A percentile compares a stretch with the other conserved stretches of the same genome.
Conservation (phyloP, 1,140 invertebrate genomes). For the Pollicipes pollicipes region DNA sequence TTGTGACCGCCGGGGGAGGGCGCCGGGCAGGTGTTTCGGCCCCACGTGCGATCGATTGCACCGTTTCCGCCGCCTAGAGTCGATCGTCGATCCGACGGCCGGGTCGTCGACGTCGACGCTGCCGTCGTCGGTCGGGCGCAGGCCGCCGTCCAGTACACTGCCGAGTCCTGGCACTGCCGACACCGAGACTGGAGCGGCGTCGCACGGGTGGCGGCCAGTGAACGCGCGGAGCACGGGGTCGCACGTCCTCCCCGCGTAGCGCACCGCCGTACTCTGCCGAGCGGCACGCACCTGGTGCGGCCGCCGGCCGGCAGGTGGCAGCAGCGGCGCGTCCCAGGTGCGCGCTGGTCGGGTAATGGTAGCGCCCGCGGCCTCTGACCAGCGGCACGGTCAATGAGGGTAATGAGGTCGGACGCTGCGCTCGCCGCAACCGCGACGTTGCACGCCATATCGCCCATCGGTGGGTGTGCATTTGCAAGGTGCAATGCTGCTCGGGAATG, state of each 20-base stretch:
- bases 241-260: not conserved
- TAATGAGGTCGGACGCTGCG: no score
- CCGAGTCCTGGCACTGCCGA: not conserved
- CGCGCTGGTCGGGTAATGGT: not conserved
- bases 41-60: not conserved
- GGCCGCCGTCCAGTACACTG: not conserved
- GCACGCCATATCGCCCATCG: no score
- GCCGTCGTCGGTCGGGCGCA: not conserved
- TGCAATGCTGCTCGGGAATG: no score
- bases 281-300: not conserved
- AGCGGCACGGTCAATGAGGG: not conserved
- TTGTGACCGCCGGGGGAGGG: not conserved
- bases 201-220: no score
- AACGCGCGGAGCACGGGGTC: not conserved
- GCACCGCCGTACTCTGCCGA: not conserved
- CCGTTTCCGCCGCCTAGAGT: not conserved
- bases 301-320: not conserved
- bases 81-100: not conserved
- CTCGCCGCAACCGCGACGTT: no score
- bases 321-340: not conserved
- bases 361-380: not conserved
- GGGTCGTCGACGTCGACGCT: not conserved
- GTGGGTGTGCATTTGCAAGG: no score
- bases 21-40: not conserved
- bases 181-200: not conserved